Conservation (phyloP, 2,113 vertebrate genomes). For the Poecile atricapillus region DNA sequence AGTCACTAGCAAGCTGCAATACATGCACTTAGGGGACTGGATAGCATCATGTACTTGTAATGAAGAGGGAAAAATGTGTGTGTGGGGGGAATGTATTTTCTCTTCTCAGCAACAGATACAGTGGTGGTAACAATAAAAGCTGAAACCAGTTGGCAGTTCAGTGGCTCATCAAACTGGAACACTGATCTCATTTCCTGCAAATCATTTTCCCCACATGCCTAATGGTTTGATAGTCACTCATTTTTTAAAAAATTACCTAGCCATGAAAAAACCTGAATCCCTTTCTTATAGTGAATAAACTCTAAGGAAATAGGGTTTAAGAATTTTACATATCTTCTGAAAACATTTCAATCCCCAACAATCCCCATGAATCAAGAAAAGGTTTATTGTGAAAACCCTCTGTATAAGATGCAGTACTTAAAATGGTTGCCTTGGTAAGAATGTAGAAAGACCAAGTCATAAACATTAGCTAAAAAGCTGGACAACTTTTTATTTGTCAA, state of each 20-base stretch:
- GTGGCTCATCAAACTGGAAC: not conserved
- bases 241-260: not conserved
- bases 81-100: not conserved
- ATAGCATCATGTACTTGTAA: not conserved
- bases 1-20: not conserved
- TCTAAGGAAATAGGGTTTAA: not conserved
- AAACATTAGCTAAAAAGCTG: not conserved
- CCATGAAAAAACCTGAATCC: not conserved
- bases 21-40: not conserved
- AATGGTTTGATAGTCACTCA: not conserved
- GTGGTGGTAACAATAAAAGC: not conserved
- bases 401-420: not conserved
- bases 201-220: not conserved
- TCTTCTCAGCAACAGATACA: not conserved
- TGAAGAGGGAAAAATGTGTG: not conserved
- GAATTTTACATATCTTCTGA: not conserved
- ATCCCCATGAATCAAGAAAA: not conserved
- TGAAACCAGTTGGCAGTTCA: not conserved
- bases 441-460: not conserved
- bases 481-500: not conserved
- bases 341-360: not conserved
- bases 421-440: not conserved
- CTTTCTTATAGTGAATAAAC: not conserved
- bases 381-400: not conserved
- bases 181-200: not conserved